A percentile compares a stretch with the other conserved stretches of the same genome.
These are phyloP conservation scores for Sarcophaga bullata DNA, from an alignment of 1,140 invertebrate genomes.

Conservation along the genomic window DNA sequence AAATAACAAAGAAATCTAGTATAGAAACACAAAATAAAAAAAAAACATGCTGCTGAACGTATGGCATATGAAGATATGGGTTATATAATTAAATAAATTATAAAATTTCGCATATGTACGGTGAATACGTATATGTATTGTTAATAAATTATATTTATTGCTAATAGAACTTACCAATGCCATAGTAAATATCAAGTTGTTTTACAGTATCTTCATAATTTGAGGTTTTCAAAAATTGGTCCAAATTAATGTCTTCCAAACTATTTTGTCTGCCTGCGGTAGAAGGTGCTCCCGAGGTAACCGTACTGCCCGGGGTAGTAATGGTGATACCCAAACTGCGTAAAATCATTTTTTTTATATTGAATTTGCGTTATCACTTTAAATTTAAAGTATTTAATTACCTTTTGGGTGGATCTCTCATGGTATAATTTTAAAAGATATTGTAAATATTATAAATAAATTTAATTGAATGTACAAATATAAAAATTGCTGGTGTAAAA, in stretches of 20 bases:
- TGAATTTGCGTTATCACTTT: no score
- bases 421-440: constrained; percentile 31
- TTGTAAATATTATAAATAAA: not conserved
- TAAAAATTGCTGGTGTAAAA: constrained; percentile 23
- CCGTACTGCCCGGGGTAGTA: constrained; percentile 55
- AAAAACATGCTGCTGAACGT: no score
- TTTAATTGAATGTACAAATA: not conserved
- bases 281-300: constrained; percentile 48
- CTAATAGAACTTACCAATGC: constrained; percentile 76
- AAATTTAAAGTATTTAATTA: constrained; percentile 45
- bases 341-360: not conserved
- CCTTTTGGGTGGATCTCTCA: constrained; percentile 63
- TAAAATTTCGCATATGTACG: no score
- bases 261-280: constrained; percentile 68
- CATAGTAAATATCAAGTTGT: constrained; percentile 92
- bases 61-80: no score
- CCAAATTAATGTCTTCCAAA: constrained; percentile 76
- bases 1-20: no score
- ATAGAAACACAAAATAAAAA: no score
- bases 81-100: no score
- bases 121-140: not conserved
- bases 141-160: not conserved
- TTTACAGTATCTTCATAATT: constrained; percentile 91
- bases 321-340: constrained; percentile 57
- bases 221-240: constrained; percentile 81